Evolutionary conservation across 2,888 invertebrate species (phyloP).

Genomic region (Camponotus fellah): DNA sequence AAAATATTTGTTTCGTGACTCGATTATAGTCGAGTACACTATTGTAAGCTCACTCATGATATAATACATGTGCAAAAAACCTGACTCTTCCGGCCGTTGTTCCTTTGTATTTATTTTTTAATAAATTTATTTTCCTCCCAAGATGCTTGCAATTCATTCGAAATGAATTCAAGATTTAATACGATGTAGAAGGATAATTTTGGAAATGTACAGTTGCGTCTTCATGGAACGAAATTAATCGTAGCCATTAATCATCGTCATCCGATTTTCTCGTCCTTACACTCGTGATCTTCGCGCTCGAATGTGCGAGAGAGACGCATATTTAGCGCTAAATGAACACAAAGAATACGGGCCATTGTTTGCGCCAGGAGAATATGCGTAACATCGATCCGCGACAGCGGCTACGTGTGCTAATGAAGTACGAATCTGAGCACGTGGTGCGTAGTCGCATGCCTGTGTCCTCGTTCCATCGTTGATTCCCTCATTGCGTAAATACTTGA

Average conservation of each 20-base stretch:
- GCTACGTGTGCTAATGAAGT: slow-evolving; percentile 53
- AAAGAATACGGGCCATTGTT: slow-evolving; percentile 62
- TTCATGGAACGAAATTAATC: background rate
- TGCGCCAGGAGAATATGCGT: slow-evolving; percentile 56
- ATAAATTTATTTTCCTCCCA: background rate
- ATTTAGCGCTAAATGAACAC: slow-evolving; percentile 32
- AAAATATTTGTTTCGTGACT: background rate
- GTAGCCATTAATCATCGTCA: background rate
- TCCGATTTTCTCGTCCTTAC: slow-evolving; percentile 15
- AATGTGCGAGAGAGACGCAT: background rate
- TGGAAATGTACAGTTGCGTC: background rate
- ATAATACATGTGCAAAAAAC: too few species aligned
- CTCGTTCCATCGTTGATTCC: slow-evolving; percentile 41
- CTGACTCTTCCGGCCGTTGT: too few species aligned
- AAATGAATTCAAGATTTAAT: slow-evolving; percentile 7
- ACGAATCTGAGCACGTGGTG: slow-evolving; percentile 63
- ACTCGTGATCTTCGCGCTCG: background rate
- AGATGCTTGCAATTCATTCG: background rate
- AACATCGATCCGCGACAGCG: slow-evolving; percentile 68
- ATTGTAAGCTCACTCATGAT: too few species aligned
- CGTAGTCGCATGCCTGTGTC: slow-evolving; percentile 15
- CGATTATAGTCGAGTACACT: background rate
- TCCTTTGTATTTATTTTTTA: too few species aligned
- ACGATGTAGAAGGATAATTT: too few species aligned
- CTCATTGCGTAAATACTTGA: slow-evolving; percentile 44